Evolutionary conservation across 2,888 invertebrate species (phyloP), one percentile per base, ranked within the genome.

Genomic region (Dryomyza anilis): DNA sequence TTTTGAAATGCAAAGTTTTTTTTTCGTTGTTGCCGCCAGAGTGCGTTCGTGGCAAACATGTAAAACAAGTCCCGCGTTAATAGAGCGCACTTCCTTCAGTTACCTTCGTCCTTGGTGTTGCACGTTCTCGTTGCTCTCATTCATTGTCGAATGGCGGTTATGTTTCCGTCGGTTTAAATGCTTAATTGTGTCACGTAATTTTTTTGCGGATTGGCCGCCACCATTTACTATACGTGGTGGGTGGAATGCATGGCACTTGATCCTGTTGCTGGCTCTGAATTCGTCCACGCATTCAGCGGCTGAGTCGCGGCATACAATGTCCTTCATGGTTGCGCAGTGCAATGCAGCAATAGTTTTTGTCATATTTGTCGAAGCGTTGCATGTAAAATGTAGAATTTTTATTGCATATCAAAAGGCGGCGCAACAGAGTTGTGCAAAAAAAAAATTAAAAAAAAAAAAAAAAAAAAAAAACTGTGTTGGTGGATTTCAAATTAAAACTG

Each of bases 121-220:
- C 33, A 12, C 33, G n/a, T n/a, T n/a, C 33, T 12, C 33, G 33
- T 33, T 12, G 33, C 33, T n/a, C 39, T 39, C 14, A 14, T 39
- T 39, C n/a, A 10, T 50, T n/a, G 48, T 60, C 36, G 25, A 4
- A n/a, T 33, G 33, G 55, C 36, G 33, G 16, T 55, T 55, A 46
- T 58, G 33, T 50, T 50, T 60, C 43, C n/a, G 33, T 33, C 36
- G 50, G 23, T 46, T 58, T 46, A 30, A 33, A 36, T 33, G 29
- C 33, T 60, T 61, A 61, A 61, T 61, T 61, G 61, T 61, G 61
- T 53, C 61, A 61, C 61, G 61, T 61, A 53, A 52, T 43, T 39
- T 16, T 52, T 52, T n/a, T 57, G 27, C n/a, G n/a, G n/a, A n/a
- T n/a, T n/a, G n/a, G n/a, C n/a, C n/a, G n/a, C n/a, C n/a, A n/a